A percentile compares a stretch with the other conserved stretches of the same genome.
phyloP scores from a whole-genome alignment of 2,888 invertebrate genomes.

The Oscheius sp. region DNA sequence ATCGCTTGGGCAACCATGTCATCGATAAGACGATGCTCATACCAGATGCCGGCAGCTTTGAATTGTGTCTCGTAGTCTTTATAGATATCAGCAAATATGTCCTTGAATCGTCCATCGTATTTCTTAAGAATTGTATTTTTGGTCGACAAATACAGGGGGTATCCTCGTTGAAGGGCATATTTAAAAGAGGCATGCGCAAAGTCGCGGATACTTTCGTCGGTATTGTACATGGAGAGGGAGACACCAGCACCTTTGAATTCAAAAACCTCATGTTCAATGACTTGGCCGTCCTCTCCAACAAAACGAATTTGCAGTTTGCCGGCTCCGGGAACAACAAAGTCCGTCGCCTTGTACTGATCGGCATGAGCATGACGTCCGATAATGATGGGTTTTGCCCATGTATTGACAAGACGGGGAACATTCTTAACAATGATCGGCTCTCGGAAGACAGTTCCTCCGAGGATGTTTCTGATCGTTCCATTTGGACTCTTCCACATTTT shows the following conservation, averaged over 20 bases:
- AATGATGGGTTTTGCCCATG: constrained; percentile 95
- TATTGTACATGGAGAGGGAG: constrained; percentile 92
- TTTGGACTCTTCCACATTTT: constrained; percentile 77
- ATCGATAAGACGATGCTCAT: constrained; percentile 96
- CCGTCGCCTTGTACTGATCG: constrained; percentile 94
- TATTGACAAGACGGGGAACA: constrained; percentile 90
- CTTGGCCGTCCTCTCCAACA: constrained; percentile 72
- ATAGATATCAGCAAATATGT: constrained; percentile 88
- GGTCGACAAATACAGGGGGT: constrained; percentile 80
- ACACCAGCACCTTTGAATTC: constrained; percentile 77
- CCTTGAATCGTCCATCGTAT: constrained; percentile 90
- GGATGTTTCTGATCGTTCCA: constrained; percentile 75
- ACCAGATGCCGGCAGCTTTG: constrained; percentile 90
- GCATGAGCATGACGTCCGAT: constrained; percentile 91
- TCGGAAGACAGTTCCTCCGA: constrained; percentile 75
- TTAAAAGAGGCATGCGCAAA: constrained; percentile 95
- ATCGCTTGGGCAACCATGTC: constrained; percentile 92
- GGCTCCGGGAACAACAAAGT: constrained; percentile 89
- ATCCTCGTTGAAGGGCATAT: constrained; percentile 83
- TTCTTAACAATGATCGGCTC: constrained; percentile 77
- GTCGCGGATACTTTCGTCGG: constrained; percentile 80
- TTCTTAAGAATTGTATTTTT: constrained; percentile 89
- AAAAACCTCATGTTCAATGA: constrained; percentile 57
- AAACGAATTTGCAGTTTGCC: constrained; percentile 88
- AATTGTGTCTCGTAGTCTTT: constrained; percentile 83